Evolutionary conservation across 2,113 vertebrate genomes (phyloP), one percentile per base, ranked within the genome.

Genomic region (Tetrax tetrax): DNA sequence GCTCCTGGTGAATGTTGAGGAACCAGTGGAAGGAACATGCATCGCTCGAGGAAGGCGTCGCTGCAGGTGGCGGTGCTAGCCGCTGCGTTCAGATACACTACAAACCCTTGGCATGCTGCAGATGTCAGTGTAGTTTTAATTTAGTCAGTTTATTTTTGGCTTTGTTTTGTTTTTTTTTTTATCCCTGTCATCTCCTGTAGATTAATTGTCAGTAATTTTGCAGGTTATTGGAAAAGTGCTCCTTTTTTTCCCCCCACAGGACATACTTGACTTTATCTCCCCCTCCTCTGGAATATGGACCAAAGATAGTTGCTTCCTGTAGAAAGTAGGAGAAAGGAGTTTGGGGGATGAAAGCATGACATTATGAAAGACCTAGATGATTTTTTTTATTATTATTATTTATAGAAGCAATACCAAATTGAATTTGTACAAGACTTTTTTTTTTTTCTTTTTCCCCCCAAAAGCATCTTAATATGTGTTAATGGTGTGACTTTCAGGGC

Each of bases 31-130:
- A 47, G 28, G 71, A 45, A 1, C 1, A 1, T 1, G 5, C 1
- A 0, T 63, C 1, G 6, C 72, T 50, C 1, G 0, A 43, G 56
- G 48, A 33, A 38, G 45, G 60, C 0, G 14, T 64, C 10, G 1
- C 82, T 78, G 69, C 50, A 18, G 74, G 59, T 51, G 38, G 38
- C 69, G 61, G 2, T 5, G 3, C 23, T 10, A 15, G 20, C 57
- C 1, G 2, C 72, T 50, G 54, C 21, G 2, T 56, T 60, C 33
- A 19, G 4, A 53, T 8, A 19, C 0, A 1, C 37, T 69, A 9
- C 68, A 61, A 83, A 45, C 61, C 16, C 31, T 33, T 35, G 51
- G 43, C 19, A 7, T n/a, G 41, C 41, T 70, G 37, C 41, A 28
- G 71, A 7, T 11, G 22, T 38, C 57, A 38, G 10, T 14, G 28